Evolutionary conservation across 2,113 vertebrate genomes (phyloP).

Genomic region (Barbus barbus): DNA sequence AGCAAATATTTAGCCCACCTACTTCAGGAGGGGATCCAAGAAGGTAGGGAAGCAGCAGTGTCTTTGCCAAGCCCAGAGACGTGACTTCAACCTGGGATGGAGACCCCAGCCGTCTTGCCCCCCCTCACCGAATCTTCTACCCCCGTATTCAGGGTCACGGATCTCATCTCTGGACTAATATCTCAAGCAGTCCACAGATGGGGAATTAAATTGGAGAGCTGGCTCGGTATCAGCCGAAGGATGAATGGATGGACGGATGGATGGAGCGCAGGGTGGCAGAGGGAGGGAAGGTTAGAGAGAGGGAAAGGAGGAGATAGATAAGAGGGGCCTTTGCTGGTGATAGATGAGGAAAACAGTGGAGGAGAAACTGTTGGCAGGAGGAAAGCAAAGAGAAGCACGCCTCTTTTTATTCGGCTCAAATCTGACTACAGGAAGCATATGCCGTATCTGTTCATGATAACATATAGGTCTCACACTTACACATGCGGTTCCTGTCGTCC

Average conservation of each 20-base stretch:
- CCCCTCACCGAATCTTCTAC: constrained; percentile 51
- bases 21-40: constrained; percentile 65
- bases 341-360: constrained; percentile 37
- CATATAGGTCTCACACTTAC: background rate
- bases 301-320: background rate
- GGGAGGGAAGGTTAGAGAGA: constrained; percentile 43
- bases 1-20: constrained; percentile 78
- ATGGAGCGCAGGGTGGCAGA: constrained; percentile 59
- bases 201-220: constrained; percentile 79
- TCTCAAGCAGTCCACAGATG: constrained; percentile 78
- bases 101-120: constrained; percentile 61
- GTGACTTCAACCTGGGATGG: constrained; percentile 63
- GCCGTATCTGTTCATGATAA: background rate
- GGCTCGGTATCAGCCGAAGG: constrained; percentile 63
- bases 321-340: constrained; percentile 29
- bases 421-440: background rate
- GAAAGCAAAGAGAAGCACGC: constrained; percentile 47
- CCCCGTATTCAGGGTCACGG: constrained; percentile 83
- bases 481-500: background rate
- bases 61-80: constrained; percentile 52
- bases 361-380: constrained; percentile 33
- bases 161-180: constrained; percentile 82
- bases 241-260: constrained; percentile 46
- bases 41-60: background rate
- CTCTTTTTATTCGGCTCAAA: background rate